Evolutionary conservation across 2,113 vertebrate species (phyloP).

Genomic region (Zosterops lateralis): DNA sequence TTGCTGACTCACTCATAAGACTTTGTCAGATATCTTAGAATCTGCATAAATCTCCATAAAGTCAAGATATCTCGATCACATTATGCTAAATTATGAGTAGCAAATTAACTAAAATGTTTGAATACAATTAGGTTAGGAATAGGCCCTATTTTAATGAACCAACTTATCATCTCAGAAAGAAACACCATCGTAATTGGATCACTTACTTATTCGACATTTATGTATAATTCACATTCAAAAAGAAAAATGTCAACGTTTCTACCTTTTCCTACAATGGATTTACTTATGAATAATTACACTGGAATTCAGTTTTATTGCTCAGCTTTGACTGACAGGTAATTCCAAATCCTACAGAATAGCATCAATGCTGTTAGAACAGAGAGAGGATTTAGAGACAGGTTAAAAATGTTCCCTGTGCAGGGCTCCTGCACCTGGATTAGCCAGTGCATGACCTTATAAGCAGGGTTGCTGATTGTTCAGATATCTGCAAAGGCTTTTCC

Average conservation of each 20-base stretch:
- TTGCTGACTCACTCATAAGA: slow-evolving; percentile 58
- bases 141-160: slow-evolving; percentile 73
- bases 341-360: slow-evolving; percentile 63
- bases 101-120: slow-evolving; percentile 83
- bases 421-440: slow-evolving; percentile 35
- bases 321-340: slow-evolving; percentile 51
- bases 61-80: slow-evolving; percentile 71
- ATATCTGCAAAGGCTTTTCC: not conserved
- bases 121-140: slow-evolving; percentile 78
- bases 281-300: slow-evolving; percentile 62
- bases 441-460: slow-evolving; percentile 29
- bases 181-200: slow-evolving; percentile 54
- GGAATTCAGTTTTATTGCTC: slow-evolving; percentile 44
- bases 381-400: slow-evolving; percentile 48
- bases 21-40: slow-evolving; percentile 61
- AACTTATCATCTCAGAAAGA: slow-evolving; percentile 62
- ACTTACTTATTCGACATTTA: slow-evolving; percentile 54
- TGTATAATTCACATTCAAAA: slow-evolving; percentile 58
- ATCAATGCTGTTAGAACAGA: slow-evolving; percentile 12
- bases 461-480: slow-evolving; percentile 42
- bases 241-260: slow-evolving; percentile 49
- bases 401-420: slow-evolving; percentile 31
- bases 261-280: slow-evolving; percentile 49
- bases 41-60: slow-evolving; percentile 82
- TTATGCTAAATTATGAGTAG: slow-evolving; percentile 81